Percentiles rank a stretch among this genome's conserved stretches.
phyloP scores from a whole-genome alignment of 2,797 vertebrate species.

The Craterocephalus amniculus region DNA sequence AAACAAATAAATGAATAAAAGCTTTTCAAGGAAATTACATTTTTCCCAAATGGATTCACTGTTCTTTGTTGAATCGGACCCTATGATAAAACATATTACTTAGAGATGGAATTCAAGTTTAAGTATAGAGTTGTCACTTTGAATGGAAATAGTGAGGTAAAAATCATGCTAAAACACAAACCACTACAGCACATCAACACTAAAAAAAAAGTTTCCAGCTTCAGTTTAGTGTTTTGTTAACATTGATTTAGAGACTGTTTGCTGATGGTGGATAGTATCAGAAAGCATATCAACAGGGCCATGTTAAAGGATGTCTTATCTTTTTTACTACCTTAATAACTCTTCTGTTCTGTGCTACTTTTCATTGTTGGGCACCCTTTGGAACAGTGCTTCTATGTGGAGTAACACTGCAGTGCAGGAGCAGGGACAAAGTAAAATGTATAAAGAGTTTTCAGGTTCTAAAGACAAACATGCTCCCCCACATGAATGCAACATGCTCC shows the following conservation, averaged over 20 bases:
- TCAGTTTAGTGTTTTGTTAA: neutral
- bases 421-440: conserved; percentile 15
- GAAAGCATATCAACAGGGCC: neutral
- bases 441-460: neutral
- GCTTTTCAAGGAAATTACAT: neutral
- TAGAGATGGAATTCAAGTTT: too few species aligned
- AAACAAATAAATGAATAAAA: neutral
- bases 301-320: neutral
- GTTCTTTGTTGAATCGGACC: too few species aligned
- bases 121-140: too few species aligned
- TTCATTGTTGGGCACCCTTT: neutral
- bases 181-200: too few species aligned
- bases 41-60: too few species aligned
- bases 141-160: too few species aligned
- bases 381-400: conserved; percentile 1
- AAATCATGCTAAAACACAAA: too few species aligned
- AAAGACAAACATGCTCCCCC: conserved; percentile 7
- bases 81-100: too few species aligned
- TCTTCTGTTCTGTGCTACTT: neutral
- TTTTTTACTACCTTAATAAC: neutral
- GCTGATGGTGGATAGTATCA: neutral
- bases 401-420: conserved; percentile 4
- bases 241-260: neutral
- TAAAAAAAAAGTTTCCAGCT: neutral
- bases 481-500: conserved; percentile 1